phyloP scores from a whole-genome alignment of 2,888 invertebrate genomes.

The Melanostoma scalare region DNA sequence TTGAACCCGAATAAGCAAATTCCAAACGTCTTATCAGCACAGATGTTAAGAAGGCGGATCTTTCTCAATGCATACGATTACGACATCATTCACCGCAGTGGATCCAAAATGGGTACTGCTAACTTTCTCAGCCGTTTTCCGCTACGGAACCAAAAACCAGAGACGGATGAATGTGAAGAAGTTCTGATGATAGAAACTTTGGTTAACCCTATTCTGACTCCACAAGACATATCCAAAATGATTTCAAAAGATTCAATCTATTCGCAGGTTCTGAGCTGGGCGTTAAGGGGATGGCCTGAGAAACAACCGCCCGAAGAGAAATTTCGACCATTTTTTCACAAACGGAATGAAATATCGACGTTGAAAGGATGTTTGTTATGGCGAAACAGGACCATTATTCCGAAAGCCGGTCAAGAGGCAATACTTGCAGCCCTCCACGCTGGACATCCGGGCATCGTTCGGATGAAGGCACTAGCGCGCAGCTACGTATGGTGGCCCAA shows the following conservation, averaged over 20 bases:
- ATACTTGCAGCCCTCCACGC: too few relatives aligned
- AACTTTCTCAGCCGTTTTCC: constrained; percentile 19
- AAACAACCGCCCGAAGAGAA: constrained; percentile 68
- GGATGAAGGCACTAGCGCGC: too few relatives aligned
- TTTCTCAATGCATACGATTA: background rate
- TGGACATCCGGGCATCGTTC: too few relatives aligned
- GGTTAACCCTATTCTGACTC: background rate
- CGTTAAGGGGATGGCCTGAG: constrained; percentile 19
- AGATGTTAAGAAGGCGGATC: background rate
- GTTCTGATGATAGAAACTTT: constrained; percentile 54
- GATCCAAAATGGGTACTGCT: constrained; percentile 10
- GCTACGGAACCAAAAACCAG: background rate
- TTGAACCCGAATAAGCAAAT: constrained; percentile 5
- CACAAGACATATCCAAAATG: constrained; percentile 12
- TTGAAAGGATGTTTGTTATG: constrained; percentile 6
- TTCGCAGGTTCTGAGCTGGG: constrained; percentile 6
- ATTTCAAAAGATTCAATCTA: constrained; percentile 7
- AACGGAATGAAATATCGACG: constrained; percentile 9
- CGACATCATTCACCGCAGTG: background rate
- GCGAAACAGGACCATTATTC: constrained; percentile 6
- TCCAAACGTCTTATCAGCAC: constrained; percentile 21
- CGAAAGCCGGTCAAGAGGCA: too few relatives aligned
- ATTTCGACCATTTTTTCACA: background rate
- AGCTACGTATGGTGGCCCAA: background rate
- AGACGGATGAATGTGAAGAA: constrained; percentile 17